Evolutionary conservation across 30 jellyfish, hydroid and myxozoan genomes (phyloP).

Genomic region (Phacellophora camtschatica): DNA sequence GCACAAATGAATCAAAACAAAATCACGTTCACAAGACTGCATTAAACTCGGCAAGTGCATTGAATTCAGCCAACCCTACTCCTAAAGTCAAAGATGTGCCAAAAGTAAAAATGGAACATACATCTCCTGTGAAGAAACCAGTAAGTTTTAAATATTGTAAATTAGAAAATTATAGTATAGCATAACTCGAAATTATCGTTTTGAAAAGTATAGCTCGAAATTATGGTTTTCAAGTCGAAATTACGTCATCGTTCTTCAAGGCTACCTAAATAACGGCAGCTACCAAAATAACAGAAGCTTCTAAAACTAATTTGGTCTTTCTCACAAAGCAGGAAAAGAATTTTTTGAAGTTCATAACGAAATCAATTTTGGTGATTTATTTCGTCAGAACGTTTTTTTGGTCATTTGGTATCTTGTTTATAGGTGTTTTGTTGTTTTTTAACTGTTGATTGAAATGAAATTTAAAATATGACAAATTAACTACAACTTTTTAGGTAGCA

Average conservation of each 20-base stretch:
- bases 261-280: too few species aligned
- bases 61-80: constrained; percentile 27
- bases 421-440: too few species aligned
- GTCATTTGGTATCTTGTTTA: not conserved
- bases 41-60: constrained; percentile 36
- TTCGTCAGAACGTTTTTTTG: not conserved
- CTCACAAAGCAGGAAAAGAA: not conserved
- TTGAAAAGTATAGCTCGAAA: too few species aligned
- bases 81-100: constrained; percentile 34
- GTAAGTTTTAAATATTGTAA: not conserved
- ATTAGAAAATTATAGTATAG: not conserved
- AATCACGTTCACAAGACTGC: not conserved
- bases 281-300: too few species aligned
- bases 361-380: not conserved
- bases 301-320: too few species aligned
- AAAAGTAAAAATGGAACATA: not conserved
- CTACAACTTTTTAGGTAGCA: not conserved
- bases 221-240: too few species aligned
- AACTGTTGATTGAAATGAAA: too few species aligned
- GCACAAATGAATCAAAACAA: not conserved
- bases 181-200: not conserved
- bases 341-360: not conserved
- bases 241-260: too few species aligned
- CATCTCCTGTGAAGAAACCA: not conserved
- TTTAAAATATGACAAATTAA: too few species aligned